A percentile compares a stretch with the other conserved stretches of the same genome.
phyloP scores from a whole-genome alignment of 2,797 vertebrate species.

The Dryobates pubescens region DNA sequence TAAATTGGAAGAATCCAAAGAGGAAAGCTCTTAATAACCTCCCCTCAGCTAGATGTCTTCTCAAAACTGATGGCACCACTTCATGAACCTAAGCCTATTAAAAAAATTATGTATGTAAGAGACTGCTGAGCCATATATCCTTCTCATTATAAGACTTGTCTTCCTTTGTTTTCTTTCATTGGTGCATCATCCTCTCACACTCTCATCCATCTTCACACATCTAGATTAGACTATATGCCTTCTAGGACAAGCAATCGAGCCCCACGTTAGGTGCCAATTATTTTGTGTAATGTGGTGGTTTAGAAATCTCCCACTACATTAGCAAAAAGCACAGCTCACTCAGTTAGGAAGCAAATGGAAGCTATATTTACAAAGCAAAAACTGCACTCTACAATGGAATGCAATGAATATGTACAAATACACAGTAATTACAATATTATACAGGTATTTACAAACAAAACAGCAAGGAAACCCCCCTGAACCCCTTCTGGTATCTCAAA shows the following conservation, averaged over 20 bases:
- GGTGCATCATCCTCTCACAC: neutral
- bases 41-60: neutral
- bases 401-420: too few species aligned
- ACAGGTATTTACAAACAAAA: too few species aligned
- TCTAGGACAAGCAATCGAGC: neutral
- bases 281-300: too few species aligned
- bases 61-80: neutral
- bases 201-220: neutral
- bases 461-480: too few species aligned
- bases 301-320: too few species aligned
- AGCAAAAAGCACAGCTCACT: too few species aligned
- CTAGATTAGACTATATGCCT: neutral
- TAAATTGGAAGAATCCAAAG: neutral
- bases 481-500: too few species aligned
- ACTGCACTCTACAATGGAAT: too few species aligned
- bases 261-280: too few species aligned
- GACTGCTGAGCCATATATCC: neutral
- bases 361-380: too few species aligned
- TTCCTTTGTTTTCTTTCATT: neutral
- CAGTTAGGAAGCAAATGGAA: too few species aligned
- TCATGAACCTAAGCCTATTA: neutral
- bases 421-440: too few species aligned
- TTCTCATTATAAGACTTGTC: neutral
- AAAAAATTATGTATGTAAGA: neutral
- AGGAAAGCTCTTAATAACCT: neutral